Evolutionary conservation across 2,888 invertebrate species (phyloP), one percentile per base, ranked within the genome.

Genomic region (Drosophila emarginata): DNA sequence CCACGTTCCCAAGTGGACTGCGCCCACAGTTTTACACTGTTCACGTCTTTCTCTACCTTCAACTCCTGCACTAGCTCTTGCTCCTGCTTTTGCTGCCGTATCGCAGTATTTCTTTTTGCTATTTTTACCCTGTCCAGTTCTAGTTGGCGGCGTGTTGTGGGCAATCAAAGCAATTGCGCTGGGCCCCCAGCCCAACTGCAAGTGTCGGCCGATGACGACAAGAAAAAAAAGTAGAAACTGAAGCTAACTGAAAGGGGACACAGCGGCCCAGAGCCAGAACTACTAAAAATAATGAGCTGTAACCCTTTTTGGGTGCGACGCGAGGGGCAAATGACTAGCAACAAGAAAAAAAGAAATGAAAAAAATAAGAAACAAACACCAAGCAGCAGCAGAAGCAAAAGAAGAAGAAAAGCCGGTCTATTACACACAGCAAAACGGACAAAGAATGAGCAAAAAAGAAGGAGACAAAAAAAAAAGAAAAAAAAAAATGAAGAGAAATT

Each of bases 91-190:
- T 45, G 45, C 45, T 45, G 52, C 26, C 26, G 26, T 52, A 28
- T n/a, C 26, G 26, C 26, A n/a, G 26, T 26, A n/a, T 52, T 52
- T 26, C 14, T 21, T 50, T 61, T 52, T 45, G 74, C 77, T 51
- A 76, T 68, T 74, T 54, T 58, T 72, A 61, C 64, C 52, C 62
- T 62, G 76, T 67, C 67, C 74, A 74, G 72, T 51, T 66, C 66
- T 68, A 54, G 12, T 54, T 72, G 67, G 69, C 87, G 78, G 83
- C 72, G 78, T 79, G 74, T 73, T 75, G 71, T 80, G 73, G 75
- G 73, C 87, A 87, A 87, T 82, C 82, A 82, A 82, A 84, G 82
- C 81, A 83, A 86, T 86, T 81, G 81, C 80, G 45, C 45, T 45
- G 83, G 72, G 58, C 64, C 74, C 65, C 71, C 67, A 50, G 62